phyloP scores from a whole-genome alignment of 2,888 invertebrate species.

The Tupiocoris notatus region DNA sequence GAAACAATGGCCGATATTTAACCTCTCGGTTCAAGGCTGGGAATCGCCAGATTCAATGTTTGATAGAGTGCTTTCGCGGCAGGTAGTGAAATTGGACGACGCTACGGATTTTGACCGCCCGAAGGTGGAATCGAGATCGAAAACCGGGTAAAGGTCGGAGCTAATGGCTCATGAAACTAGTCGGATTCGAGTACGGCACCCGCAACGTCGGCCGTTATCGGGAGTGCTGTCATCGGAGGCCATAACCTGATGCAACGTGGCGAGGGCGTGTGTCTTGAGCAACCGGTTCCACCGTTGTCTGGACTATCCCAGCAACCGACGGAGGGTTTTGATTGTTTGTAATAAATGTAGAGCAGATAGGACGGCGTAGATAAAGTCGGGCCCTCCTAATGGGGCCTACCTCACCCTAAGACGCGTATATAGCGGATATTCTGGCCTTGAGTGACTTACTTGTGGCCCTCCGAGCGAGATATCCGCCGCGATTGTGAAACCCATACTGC shows the following conservation, averaged over 20 bases:
- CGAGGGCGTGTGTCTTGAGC: constrained; percentile 42
- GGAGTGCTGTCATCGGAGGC: constrained; percentile 38
- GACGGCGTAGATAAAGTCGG: constrained; percentile 35
- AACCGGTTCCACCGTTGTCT: constrained; percentile 25
- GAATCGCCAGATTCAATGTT: too few species aligned
- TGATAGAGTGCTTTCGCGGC: background rate
- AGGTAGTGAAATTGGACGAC: background rate
- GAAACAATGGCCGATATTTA: too few species aligned
- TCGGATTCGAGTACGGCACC: constrained; percentile 17
- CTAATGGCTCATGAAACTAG: background rate
- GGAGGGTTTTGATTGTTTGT: constrained; percentile 41
- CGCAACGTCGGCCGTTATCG: constrained; percentile 21
- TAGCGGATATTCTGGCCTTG: constrained; percentile 23
- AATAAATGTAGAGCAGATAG: constrained; percentile 44
- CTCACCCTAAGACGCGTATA: background rate
- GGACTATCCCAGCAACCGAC: background rate
- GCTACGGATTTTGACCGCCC: background rate
- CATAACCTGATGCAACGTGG: constrained; percentile 12
- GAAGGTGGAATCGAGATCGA: background rate
- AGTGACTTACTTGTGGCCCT: constrained; percentile 36
- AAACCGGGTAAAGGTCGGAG: background rate
- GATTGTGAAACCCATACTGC: constrained; percentile 33
- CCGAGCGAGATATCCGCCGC: constrained; percentile 25
- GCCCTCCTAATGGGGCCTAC: constrained; percentile 32
- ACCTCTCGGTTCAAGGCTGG: too few species aligned